Conservation (phyloP, 2,797 vertebrate genomes). For the Prunella strophiata region DNA sequence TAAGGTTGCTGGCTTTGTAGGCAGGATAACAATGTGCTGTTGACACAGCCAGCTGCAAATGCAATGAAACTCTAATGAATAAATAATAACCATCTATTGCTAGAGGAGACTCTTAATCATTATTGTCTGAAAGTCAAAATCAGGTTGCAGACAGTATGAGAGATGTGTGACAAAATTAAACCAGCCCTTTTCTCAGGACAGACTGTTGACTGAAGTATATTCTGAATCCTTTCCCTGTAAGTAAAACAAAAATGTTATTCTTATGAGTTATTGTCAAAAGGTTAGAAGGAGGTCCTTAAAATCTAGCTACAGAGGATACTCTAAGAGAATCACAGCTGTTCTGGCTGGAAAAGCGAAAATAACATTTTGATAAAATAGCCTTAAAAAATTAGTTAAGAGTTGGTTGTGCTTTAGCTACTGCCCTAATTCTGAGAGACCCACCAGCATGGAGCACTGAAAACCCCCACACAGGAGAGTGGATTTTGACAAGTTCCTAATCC, state of each 20-base stretch:
- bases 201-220: not conserved
- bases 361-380: not conserved
- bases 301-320: not conserved
- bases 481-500: not conserved
- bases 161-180: not conserved
- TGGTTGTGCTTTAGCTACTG: not conserved
- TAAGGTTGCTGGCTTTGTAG: not conserved
- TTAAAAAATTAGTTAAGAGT: not conserved
- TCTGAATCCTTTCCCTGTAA: not conserved
- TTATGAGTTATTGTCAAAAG: not conserved
- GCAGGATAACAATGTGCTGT: not conserved
- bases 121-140: not conserved
- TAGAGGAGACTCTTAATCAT: not conserved
- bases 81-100: not conserved
- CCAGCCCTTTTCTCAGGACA: not conserved
- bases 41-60: not conserved
- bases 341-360: not conserved
- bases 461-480: not conserved
- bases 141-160: not conserved
- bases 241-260: not conserved
- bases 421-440: not conserved
- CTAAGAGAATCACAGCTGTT: not conserved
- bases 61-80: not conserved
- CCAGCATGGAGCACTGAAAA: not conserved
- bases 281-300: not conserved